Conservation (phyloP, 2,888 invertebrate species). For the Tinea semifulvella region DNA sequence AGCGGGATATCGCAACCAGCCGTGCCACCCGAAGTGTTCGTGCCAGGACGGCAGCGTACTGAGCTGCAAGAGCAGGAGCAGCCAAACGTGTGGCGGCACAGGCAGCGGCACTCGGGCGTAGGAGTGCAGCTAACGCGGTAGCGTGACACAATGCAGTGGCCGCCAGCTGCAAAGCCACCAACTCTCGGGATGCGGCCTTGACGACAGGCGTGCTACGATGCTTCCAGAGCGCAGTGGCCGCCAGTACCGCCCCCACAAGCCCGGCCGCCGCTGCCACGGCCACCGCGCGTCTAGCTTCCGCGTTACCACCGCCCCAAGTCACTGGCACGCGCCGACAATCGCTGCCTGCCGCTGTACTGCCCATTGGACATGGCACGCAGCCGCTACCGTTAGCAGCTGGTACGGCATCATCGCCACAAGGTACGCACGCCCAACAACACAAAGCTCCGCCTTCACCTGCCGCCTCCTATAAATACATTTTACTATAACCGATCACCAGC, state of each 20-base stretch:
- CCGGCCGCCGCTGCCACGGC: conserved; percentile 67
- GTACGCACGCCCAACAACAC: conserved; percentile 82
- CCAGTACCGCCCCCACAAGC: conserved; percentile 67
- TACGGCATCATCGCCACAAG: conserved; percentile 65
- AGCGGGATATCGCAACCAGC: conserved; percentile 26
- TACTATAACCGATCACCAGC: too few relatives aligned
- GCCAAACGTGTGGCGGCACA: conserved; percentile 27
- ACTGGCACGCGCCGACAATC: conserved; percentile 71
- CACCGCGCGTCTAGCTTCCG: conserved; percentile 24
- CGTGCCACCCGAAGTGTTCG: conserved; percentile 32
- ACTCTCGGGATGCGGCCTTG: conserved; percentile 71
- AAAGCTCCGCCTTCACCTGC: conserved; percentile 68
- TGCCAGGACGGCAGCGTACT: conserved; percentile 32
- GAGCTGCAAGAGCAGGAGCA: conserved; percentile 29
- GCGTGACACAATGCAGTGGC: conserved; percentile 38
- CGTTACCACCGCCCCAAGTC: conserved; percentile 58
- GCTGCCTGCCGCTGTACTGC: conserved; percentile 73
- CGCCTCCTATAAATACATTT: too few relatives aligned
- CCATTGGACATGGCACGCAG: conserved; percentile 69
- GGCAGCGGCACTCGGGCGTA: conserved; percentile 24
- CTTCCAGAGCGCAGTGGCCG: conserved; percentile 65
- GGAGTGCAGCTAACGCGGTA: conserved; percentile 73
- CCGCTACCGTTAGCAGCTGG: conserved; percentile 63
- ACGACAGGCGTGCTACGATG: conserved; percentile 74
- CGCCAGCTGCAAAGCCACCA: conserved; percentile 74